Evolutionary conservation across 1,140 invertebrate species (phyloP), one percentile per base, ranked within the genome.

Genomic region (Elymnias hypermnestra): DNA sequence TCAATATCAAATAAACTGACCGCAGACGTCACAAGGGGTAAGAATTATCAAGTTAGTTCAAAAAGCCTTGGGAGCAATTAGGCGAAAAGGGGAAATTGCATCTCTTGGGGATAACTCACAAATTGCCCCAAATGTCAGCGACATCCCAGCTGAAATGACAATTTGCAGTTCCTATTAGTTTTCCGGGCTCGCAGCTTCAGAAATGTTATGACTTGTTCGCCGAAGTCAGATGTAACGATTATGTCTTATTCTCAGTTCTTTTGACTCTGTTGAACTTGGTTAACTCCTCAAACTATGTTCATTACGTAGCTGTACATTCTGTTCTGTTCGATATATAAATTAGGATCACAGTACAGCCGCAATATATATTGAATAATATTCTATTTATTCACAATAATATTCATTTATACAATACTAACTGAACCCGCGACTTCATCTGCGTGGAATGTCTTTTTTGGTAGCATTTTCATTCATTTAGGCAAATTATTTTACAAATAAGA

Each of bases 61-160:
- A 41, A 53, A 57, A 63, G 61, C 60, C 58, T 51, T 57, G 57
- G 57, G 65, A 74, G 63, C 69, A 81, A 83, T 81, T 83, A 83
- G 54, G 51, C 65, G 63, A 47, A 68, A 26, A 70, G 48, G 45
- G 74, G 69, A 72, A 78, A 83, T 72, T 81, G 66, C 69, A 72
- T 68, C 72, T 71, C 74, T 75, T 59, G 62, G 60, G 63, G 61
- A 66, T 63, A 63, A 56, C 58, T 71, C 72, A 67, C 68, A 72
- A 81, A 77, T 76, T 78, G 67, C 55, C 57, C 40, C 26, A 72
- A 81, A 67, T 67, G 63, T 73, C 72, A 72, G 59, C 65, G 64
- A 57, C 54, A 67, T 51, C 57, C 53, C 40, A 60, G 63, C 54
- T 65, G 58, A 77, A 75, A 68, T 70, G 65, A 73, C 66, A 73